phyloP scores from a whole-genome alignment of 2,113 vertebrate species.

The Garra rufa region DNA sequence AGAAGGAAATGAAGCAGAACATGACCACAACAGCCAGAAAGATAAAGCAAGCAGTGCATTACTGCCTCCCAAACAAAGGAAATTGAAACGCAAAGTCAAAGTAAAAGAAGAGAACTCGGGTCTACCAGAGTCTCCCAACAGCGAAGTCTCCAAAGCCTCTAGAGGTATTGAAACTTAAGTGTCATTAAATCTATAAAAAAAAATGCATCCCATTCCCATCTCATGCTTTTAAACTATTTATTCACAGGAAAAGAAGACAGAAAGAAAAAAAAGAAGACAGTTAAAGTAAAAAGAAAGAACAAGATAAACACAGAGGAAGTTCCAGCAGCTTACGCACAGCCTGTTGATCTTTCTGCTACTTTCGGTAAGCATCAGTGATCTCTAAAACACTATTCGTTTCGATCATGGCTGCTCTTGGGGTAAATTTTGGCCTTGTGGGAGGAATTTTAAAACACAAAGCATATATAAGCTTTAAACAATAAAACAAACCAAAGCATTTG shows the following conservation, averaged over 20 bases:
- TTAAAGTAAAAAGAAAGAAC: constrained; percentile 79
- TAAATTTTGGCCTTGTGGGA: neutral
- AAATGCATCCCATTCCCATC: neutral
- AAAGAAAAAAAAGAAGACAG: constrained; percentile 78
- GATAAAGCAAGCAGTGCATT: constrained; percentile 67
- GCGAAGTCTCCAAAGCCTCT: constrained; percentile 47
- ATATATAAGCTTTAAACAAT: neutral
- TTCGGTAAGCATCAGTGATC: constrained; percentile 74
- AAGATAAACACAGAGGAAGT: constrained; percentile 82
- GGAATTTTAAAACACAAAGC: neutral
- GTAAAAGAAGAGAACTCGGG: constrained; percentile 68
- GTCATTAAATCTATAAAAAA: neutral
- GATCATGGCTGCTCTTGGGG: constrained; percentile 1
- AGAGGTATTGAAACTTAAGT: constrained; percentile 65
- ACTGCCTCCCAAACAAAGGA: constrained; percentile 62
- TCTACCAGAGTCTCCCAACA: constrained; percentile 52
- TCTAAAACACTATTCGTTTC: neutral
- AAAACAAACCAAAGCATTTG: neutral
- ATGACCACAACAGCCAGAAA: constrained; percentile 58
- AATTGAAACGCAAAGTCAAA: constrained; percentile 65
- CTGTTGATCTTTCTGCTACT: constrained; percentile 79
- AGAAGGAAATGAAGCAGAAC: constrained; percentile 61
- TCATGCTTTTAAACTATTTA: neutral
- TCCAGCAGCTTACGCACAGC: constrained; percentile 58
- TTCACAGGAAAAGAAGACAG: constrained; percentile 71